phyloP scores from a whole-genome alignment of 2,113 vertebrate species.

The Myiozetetes cayanensis region DNA sequence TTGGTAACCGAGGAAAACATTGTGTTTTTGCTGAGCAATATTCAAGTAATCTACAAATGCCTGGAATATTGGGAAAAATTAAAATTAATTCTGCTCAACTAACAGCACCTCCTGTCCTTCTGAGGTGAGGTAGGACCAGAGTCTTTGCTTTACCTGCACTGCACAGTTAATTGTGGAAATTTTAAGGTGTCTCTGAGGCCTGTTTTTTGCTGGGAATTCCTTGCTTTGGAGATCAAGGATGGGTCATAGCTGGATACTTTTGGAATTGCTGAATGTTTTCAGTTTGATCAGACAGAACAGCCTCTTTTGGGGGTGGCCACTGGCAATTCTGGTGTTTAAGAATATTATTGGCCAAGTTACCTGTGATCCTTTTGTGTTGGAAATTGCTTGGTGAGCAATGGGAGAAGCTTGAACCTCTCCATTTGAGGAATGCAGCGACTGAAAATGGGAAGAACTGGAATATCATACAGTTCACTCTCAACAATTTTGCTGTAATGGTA shows the following conservation, averaged over 20 bases:
- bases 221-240: background rate
- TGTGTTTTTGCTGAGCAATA: background rate
- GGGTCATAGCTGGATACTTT: background rate
- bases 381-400: background rate
- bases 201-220: background rate
- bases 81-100: background rate
- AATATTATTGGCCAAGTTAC: background rate
- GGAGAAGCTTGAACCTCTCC: background rate
- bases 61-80: background rate
- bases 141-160: background rate
- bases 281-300: background rate
- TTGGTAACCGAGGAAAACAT: background rate
- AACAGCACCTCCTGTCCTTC: background rate
- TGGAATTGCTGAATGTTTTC: background rate
- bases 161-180: background rate
- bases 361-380: background rate
- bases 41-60: background rate
- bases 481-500: constrained; percentile 27
- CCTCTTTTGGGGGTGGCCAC: background rate
- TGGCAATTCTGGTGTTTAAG: background rate
- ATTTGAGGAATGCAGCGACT: background rate
- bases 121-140: background rate
- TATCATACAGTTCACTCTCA: background rate
- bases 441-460: background rate
- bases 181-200: background rate